Evolutionary conservation across 1,140 invertebrate species (phyloP).

Genomic region (Drosophila elegans): DNA sequence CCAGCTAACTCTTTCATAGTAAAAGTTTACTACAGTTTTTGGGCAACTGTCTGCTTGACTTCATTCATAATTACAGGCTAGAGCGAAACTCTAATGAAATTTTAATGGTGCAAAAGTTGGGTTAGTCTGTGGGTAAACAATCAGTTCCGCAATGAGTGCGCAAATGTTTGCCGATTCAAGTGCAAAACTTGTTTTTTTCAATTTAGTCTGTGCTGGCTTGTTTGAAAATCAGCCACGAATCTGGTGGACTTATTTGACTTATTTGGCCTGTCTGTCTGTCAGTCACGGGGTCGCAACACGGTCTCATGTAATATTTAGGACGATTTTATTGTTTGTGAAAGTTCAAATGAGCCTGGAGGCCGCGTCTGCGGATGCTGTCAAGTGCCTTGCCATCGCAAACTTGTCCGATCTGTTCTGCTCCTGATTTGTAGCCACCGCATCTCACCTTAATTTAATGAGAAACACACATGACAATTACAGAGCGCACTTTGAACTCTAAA

Average conservation of each 20-base stretch:
- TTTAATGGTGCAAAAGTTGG: slow-evolving; percentile 48
- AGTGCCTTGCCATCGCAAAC: slow-evolving; percentile 24
- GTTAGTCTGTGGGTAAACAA: slow-evolving; percentile 37
- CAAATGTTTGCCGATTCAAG: slow-evolving; percentile 44
- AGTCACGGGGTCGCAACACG: slow-evolving; percentile 39
- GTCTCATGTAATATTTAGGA: slow-evolving; percentile 66
- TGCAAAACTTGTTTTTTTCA: slow-evolving; percentile 22
- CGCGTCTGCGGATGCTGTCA: slow-evolving; percentile 45
- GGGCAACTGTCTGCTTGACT: slow-evolving; percentile 27
- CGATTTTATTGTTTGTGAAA: slow-evolving; percentile 67
- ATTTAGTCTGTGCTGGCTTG: neutral
- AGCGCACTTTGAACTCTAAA: slow-evolving; percentile 10
- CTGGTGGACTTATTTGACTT: slow-evolving; percentile 28
- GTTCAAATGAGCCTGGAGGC: slow-evolving; percentile 50
- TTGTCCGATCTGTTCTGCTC: slow-evolving; percentile 25
- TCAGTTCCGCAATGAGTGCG: slow-evolving; percentile 53
- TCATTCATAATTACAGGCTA: slow-evolving; percentile 49
- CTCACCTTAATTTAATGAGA: slow-evolving; percentile 24
- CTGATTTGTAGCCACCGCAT: neutral
- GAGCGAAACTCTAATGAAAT: slow-evolving; percentile 56
- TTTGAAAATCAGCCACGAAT: slow-evolving; percentile 28
- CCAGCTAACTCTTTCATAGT: neutral
- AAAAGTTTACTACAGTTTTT: slow-evolving; percentile 18
- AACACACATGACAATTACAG: slow-evolving; percentile 48
- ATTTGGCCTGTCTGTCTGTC: slow-evolving; percentile 35